Base-by-base conservation (phyloP, 2,888 invertebrate species). In the Stictocephala bisonia region DNA sequence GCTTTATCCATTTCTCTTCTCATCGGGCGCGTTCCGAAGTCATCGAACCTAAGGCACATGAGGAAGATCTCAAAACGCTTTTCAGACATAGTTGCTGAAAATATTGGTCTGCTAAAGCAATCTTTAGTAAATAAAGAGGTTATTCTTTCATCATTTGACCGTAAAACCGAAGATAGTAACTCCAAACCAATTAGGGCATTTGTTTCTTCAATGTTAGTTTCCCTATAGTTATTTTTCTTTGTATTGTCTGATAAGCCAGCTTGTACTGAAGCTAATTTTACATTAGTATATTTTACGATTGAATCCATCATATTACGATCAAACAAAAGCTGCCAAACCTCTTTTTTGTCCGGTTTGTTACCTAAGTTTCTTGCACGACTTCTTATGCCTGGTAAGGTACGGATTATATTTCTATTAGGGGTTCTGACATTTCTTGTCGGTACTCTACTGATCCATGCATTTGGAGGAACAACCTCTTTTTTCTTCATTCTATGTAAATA, bases 171-270 rank as follows among this genome's bases (percentile, higher is more conserved):
- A 20, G 72, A 50, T 13, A 51, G 15, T 40, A 64, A 53, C 20
- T 69, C 20, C 1, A 74, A 35, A 13, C 74, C 72, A 27, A 72
- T 72, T 18, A 69, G 20, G 31, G 71, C 69, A 31, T 72, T 72
- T 18, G 69, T 56, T 44, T 74, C 64, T 31, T 31, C 58, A 18
- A 67, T 40, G 50, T 74, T 48, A 7, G 67, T 74, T 22, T n/a
- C 15, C 26, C 60, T 44, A 48, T 71, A 71, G 22, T 71, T 71
- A 29, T n/a, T 66, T 51, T 44, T 50, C 2, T 66, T 66, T 11
- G 66, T 72, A 31, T 66, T 11, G 24, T 3, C 13, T 20, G 51
- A 31, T 13, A 72, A 31, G 13, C 40, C 27, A 6, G 15, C 26
- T 22, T 66, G 40, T 11, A 60, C 51, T 24, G 6, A 13, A 9